A percentile compares a stretch with the other conserved stretches of the same genome.
Evolutionary conservation across 2,888 invertebrate species (phyloP).

Genomic region (Spicauda simplicius): DNA sequence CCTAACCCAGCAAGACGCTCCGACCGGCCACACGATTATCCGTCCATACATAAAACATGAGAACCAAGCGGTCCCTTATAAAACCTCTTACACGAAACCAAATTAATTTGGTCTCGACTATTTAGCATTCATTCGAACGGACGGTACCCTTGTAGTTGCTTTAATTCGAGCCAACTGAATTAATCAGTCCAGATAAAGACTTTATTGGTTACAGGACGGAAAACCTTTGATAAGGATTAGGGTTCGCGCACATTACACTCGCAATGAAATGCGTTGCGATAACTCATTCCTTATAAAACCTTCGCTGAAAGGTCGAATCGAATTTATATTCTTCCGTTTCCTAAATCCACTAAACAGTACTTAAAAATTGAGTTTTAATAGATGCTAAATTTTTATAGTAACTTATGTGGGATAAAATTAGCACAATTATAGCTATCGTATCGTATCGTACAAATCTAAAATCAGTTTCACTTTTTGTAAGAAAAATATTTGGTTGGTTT

Average conservation of each 20-base stretch:
- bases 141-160: slow-evolving; percentile 53
- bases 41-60: slow-evolving; percentile 37
- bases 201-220: slow-evolving; percentile 38
- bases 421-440: no score
- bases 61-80: slow-evolving; percentile 46
- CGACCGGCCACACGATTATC: slow-evolving; percentile 20
- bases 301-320: background rate
- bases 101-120: slow-evolving; percentile 68
- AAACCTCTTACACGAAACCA: slow-evolving; percentile 60
- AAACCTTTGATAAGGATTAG: slow-evolving; percentile 26
- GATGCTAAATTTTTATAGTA: no score
- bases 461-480: no score
- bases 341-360: no score
- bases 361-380: no score
- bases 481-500: no score
- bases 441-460: no score
- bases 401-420: no score
- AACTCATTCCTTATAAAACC: background rate
- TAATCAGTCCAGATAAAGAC: slow-evolving; percentile 50
- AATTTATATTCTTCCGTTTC: no score
- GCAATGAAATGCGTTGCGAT: background rate
- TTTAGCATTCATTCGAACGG: slow-evolving; percentile 67
- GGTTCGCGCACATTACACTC: background rate
- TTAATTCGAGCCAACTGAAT: slow-evolving; percentile 56
- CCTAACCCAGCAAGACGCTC: slow-evolving; percentile 20